phyloP scores from a whole-genome alignment of 2,113 vertebrate genomes.

The Urocolius indicus region DNA sequence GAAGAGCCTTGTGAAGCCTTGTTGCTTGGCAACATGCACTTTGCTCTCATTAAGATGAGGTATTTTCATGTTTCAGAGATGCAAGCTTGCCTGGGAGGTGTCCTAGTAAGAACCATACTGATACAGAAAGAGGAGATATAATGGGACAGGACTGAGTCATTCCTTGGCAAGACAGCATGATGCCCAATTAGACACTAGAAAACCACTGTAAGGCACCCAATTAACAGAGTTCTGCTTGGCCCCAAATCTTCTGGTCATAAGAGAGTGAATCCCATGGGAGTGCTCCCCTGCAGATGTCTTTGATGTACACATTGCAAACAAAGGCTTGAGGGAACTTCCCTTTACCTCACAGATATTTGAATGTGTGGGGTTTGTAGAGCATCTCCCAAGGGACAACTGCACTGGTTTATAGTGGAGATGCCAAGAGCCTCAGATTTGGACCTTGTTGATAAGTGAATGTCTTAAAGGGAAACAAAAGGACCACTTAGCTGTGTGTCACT shows the following conservation, averaged over 20 bases:
- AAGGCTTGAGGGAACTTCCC: background rate
- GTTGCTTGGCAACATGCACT: slow-evolving; percentile 40
- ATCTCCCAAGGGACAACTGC: background rate
- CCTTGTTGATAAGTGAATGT: background rate
- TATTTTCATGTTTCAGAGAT: slow-evolving; percentile 4
- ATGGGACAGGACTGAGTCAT: background rate
- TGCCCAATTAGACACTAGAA: background rate
- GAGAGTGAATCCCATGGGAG: background rate
- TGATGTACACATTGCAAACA: background rate
- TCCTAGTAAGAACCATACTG: background rate
- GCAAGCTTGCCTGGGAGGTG: slow-evolving; percentile 23
- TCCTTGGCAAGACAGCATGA: background rate
- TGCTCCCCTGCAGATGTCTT: background rate
- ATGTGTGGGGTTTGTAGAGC: background rate
- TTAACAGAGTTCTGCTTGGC: background rate
- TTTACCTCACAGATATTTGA: background rate
- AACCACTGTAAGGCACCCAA: background rate
- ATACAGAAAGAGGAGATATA: background rate
- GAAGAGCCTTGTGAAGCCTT: background rate
- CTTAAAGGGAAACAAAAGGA: background rate
- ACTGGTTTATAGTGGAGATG: background rate
- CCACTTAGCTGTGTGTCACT: background rate
- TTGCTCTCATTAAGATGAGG: slow-evolving; percentile 55
- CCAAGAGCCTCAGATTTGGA: background rate
- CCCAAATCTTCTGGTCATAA: background rate